Evolutionary conservation across 2,888 invertebrate species (phyloP).

Genomic region (Eilema depressum): DNA sequence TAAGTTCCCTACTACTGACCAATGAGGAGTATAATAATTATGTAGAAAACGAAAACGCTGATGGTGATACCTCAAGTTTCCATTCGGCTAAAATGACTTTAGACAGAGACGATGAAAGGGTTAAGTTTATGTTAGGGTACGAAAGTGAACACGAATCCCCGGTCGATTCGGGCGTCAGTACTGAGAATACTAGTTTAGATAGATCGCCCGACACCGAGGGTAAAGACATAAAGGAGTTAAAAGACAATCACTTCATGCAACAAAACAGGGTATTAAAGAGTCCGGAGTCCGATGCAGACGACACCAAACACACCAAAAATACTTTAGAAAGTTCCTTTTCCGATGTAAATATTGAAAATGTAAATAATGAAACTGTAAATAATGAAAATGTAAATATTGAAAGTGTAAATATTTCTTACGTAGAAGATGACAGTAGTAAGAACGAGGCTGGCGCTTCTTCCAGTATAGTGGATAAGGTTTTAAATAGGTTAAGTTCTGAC

Average conservation of each 20-base stretch:
- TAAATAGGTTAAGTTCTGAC: constrained; percentile 68
- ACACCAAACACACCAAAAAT: constrained; percentile 53
- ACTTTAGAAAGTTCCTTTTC: constrained; percentile 76
- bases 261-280: constrained; percentile 79
- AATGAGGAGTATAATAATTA: constrained; percentile 79
- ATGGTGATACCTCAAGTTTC: constrained; percentile 71
- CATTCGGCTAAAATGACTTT: constrained; percentile 73
- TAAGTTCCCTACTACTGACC: constrained; percentile 86
- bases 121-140: constrained; percentile 82
- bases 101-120: constrained; percentile 70
- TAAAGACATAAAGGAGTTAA: constrained; percentile 68
- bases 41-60: constrained; percentile 59
- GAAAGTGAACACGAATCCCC: constrained; percentile 83
- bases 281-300: constrained; percentile 59
- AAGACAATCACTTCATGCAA: constrained; percentile 75
- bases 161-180: constrained; percentile 90
- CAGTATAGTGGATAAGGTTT: constrained; percentile 54
- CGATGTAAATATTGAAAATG: constrained; percentile 61
- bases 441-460: constrained; percentile 78
- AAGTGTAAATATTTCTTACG: constrained; percentile 76
- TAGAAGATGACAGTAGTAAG: constrained; percentile 71
- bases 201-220: constrained; percentile 88
- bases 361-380: constrained; percentile 67
- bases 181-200: constrained; percentile 91
- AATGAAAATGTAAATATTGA: constrained; percentile 55